Percentiles rank a stretch among this genome's conserved stretches.
Evolutionary conservation across 2,888 invertebrate species (phyloP).

Genomic region (Digitonthophagus gazella): DNA sequence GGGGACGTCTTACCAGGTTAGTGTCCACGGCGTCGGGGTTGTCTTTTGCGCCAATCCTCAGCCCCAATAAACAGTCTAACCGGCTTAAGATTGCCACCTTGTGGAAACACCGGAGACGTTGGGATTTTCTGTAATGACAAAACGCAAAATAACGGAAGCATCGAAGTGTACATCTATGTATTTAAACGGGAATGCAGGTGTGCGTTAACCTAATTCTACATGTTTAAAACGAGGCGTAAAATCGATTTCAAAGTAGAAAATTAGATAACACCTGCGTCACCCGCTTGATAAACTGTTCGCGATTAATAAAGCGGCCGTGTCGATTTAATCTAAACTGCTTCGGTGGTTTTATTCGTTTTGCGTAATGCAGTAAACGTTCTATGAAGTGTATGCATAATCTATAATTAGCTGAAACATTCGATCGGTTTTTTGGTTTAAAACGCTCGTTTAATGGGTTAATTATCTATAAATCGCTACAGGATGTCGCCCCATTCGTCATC

Average conservation of each 20-base stretch:
- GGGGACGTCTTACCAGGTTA: conserved; percentile 5
- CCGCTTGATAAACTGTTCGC: neutral
- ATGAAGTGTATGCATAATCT: neutral
- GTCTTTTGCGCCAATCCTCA: conserved; percentile 1
- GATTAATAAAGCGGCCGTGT: neutral
- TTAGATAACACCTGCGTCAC: neutral
- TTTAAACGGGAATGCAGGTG: neutral
- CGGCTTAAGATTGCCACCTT: conserved; percentile 13
- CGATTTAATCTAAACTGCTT: neutral
- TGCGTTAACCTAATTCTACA: neutral
- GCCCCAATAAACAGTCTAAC: conserved; percentile 14
- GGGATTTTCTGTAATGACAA: conserved; percentile 12
- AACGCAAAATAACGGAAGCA: neutral
- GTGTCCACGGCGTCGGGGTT: conserved; percentile 3
- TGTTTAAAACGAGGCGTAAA: neutral
- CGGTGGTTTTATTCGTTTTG: neutral
- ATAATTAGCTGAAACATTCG: neutral
- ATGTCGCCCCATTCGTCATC: neutral
- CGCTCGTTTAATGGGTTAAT: neutral
- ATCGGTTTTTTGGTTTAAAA: neutral
- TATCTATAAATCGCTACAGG: neutral
- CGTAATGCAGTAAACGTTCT: neutral
- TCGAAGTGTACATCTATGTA: neutral
- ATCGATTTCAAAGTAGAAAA: neutral
- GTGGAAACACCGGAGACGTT: conserved; percentile 3